These are phyloP conservation scores for Lethocerus indicus DNA, from an alignment of 1,140 invertebrate genomes.

Conservation along the genomic window DNA sequence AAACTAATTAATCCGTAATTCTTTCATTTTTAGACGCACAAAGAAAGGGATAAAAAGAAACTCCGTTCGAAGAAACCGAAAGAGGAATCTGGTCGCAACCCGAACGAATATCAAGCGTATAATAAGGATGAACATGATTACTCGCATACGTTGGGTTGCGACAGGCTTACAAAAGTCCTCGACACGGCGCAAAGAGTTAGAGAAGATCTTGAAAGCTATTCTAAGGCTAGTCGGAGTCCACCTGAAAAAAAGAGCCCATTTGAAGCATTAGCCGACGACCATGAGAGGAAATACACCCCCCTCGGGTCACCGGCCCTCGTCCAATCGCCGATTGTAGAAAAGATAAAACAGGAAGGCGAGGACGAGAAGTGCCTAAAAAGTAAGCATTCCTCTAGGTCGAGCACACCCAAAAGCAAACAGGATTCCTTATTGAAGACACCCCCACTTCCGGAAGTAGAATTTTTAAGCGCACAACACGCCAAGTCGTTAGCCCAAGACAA, in stretches of 20 bases:
- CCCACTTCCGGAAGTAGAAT: constrained; percentile 5
- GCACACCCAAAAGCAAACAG: no score
- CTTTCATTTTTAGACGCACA: no score
- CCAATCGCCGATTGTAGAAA: no score
- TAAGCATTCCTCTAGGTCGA: no score
- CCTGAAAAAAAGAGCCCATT: constrained; percentile 4
- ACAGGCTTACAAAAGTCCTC: constrained; percentile 13
- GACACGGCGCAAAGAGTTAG: constrained; percentile 12
- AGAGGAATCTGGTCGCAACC: no score
- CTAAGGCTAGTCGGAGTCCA: constrained; percentile 4
- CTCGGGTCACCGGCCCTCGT: no score
- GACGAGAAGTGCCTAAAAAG: neutral
- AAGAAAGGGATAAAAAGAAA: no score
- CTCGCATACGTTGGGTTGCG: constrained; percentile 13
- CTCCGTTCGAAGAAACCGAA: no score
- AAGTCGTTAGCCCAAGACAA: constrained; percentile 60
- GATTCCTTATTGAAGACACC: no score
- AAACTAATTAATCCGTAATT: no score
- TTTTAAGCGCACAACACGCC: constrained; percentile 32
- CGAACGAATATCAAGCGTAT: no score
- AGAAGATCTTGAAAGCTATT: constrained; percentile 14
- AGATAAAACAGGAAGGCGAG: neutral
- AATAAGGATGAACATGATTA: constrained; percentile 15
- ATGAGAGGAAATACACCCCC: no score
- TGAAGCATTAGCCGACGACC: neutral